Conservation (phyloP, 2,113 vertebrate species). For the Callaeas wilsoni region DNA sequence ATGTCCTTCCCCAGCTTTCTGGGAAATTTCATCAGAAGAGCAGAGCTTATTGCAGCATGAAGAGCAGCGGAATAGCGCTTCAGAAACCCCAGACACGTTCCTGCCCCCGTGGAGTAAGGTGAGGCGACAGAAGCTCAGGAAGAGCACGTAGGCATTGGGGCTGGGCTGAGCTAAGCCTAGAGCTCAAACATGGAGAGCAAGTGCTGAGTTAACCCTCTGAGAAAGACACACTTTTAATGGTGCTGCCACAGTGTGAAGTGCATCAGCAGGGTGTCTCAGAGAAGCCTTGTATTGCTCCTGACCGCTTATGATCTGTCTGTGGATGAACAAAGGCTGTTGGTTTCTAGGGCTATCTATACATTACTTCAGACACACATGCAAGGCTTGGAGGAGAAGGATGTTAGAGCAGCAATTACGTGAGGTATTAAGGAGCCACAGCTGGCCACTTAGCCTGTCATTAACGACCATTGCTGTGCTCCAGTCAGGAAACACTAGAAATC, state of each 20-base stretch:
- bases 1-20: background rate
- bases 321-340: background rate
- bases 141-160: fast-evolving
- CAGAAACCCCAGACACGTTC: background rate
- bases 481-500: constrained; percentile 39
- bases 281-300: background rate
- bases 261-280: background rate
- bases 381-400: background rate
- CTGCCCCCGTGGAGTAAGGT: background rate
- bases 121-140: background rate
- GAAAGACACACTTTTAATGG: background rate
- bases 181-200: background rate
- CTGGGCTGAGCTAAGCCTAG: background rate
- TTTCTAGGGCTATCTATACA: background rate
- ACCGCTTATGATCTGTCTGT: background rate
- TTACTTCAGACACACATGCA: background rate
- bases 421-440: constrained; percentile 45
- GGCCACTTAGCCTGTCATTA: constrained; percentile 46
- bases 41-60: background rate
- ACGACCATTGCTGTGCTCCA: background rate
- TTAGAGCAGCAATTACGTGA: background rate
- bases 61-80: background rate
- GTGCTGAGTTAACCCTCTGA: background rate
- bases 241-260: background rate
- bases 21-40: background rate